These are phyloP conservation scores for Corella eumyota DNA, from an alignment of 23 tunicate genomes.

Conservation along the genomic window DNA sequence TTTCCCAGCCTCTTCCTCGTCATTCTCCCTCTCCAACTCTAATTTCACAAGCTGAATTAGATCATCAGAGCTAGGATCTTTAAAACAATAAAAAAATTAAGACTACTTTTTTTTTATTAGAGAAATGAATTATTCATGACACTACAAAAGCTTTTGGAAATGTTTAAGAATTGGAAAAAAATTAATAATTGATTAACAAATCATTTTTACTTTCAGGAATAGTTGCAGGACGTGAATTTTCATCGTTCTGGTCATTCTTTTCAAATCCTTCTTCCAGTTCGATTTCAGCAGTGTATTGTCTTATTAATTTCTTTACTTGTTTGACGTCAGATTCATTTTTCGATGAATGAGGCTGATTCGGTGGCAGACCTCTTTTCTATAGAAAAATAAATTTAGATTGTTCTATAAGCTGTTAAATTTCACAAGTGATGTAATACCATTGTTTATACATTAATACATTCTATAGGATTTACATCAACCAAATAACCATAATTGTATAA, in stretches of 20 bases:
- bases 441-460: too few species aligned
- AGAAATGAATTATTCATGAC: too few species aligned
- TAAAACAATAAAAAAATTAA: neutral
- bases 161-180: neutral
- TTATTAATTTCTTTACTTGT: conserved; percentile 60
- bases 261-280: conserved; percentile 38
- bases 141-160: too few species aligned
- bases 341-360: conserved; percentile 27
- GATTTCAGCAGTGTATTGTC: conserved; percentile 78
- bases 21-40: conserved; percentile 38
- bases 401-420: too few species aligned
- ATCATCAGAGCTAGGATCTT: conserved; percentile 54
- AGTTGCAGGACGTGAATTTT: neutral
- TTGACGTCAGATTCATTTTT: conserved; percentile 12
- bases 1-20: conserved; percentile 10
- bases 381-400: too few species aligned
- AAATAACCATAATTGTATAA: too few species aligned
- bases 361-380: too few species aligned
- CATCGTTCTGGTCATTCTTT: neutral
- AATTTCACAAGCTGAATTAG: conserved; percentile 37
- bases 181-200: neutral
- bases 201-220: conserved; percentile 8
- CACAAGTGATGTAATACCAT: too few species aligned
- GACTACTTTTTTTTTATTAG: too few species aligned
- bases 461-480: too few species aligned